Percentiles rank a stretch among this genome's conserved stretches.
These are phyloP conservation scores for Sminthurinus signatus DNA, from an alignment of 1,140 invertebrate genomes.

Conservation along the genomic window DNA sequence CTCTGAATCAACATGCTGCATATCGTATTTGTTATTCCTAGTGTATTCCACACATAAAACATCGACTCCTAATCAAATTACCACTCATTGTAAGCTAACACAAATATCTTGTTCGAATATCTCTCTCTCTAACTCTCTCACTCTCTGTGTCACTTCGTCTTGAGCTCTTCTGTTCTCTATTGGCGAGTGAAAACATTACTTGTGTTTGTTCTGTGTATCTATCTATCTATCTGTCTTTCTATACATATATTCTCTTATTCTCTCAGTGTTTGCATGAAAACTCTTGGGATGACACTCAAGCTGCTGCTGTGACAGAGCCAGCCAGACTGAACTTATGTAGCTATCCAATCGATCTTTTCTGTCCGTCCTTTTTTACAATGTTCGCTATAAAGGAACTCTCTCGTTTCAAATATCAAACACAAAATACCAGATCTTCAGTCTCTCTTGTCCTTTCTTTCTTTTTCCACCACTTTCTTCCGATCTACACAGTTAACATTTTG, in stretches of 20 bases:
- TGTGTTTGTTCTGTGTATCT: not conserved
- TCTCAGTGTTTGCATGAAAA: too few relatives aligned
- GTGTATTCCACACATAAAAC: conserved; percentile 15
- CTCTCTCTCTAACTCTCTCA: not conserved
- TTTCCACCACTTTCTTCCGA: too few relatives aligned
- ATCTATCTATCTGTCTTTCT: too few relatives aligned
- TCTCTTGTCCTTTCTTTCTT: too few relatives aligned
- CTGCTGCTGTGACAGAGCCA: conserved; percentile 14
- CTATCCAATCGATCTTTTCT: conserved; percentile 5
- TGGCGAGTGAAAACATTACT: conserved; percentile 6
- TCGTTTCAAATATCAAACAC: too few relatives aligned
- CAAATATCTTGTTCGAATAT: conserved; percentile 1
- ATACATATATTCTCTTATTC: too few relatives aligned
- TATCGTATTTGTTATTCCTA: conserved; percentile 13
- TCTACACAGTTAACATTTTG: too few relatives aligned
- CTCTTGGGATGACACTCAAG: conserved; percentile 11
- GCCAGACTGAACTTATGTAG: too few relatives aligned
- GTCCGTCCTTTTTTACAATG: not conserved
- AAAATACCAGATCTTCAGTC: too few relatives aligned
- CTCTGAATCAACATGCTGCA: conserved; percentile 17
- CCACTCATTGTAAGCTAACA: conserved; percentile 16
- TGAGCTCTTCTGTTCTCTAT: too few relatives aligned
- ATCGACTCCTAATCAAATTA: conserved; percentile 20
- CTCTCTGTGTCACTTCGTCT: too few relatives aligned
- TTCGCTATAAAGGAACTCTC: too few relatives aligned